Evolutionary conservation across 35 echinoderm and acorn worm genomes (phyloP).

Genomic region (Diadema setosum): DNA sequence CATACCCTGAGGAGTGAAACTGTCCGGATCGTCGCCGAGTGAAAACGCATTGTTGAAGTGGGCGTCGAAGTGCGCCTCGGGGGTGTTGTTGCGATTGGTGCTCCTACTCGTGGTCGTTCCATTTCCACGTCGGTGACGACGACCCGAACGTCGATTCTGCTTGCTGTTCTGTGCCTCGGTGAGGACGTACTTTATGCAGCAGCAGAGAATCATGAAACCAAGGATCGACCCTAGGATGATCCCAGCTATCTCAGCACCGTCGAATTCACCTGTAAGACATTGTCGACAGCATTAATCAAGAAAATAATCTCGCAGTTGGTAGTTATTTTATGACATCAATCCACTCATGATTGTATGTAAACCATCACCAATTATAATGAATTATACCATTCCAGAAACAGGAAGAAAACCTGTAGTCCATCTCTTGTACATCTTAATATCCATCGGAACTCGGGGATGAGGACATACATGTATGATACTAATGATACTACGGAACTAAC

Average conservation of each 20-base stretch:
- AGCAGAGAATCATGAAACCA: neutral
- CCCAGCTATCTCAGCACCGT: neutral
- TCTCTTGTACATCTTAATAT: no score
- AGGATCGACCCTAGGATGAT: neutral
- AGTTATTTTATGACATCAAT: no score
- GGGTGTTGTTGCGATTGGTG: neutral
- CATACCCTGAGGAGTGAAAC: neutral
- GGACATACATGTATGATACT: no score
- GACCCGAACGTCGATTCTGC: neutral
- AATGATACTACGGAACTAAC: no score
- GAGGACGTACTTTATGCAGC: neutral
- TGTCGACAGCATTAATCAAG: no score
- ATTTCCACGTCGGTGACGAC: neutral
- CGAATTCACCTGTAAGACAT: slow-evolving; percentile 13
- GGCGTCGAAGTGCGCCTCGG: neutral
- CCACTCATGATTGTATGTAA: no score
- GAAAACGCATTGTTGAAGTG: neutral
- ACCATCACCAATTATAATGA: no score
- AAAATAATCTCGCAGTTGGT: no score
- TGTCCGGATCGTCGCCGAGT: neutral
- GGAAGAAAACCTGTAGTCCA: no score
- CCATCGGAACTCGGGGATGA: no score
- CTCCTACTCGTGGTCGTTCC: neutral
- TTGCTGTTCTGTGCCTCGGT: neutral
- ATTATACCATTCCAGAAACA: no score